phyloP scores from a whole-genome alignment of 2,888 invertebrate genomes.

The Seladonia tumulorum region DNA sequence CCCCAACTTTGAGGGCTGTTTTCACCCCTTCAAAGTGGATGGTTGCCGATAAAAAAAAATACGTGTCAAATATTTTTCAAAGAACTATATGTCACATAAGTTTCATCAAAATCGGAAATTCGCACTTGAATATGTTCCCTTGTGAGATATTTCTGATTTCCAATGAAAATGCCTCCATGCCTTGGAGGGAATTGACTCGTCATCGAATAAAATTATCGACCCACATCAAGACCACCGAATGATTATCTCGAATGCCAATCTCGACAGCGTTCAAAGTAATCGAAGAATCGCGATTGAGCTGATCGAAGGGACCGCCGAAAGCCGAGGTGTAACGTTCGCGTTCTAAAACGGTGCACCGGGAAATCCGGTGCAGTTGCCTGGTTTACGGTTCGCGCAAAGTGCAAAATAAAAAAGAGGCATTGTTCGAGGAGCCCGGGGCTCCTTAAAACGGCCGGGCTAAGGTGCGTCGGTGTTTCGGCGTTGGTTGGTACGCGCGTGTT shows the following conservation, averaged over 20 bases:
- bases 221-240: too few relatives aligned
- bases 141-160: too few relatives aligned
- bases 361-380: constrained; percentile 17
- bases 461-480: constrained; percentile 40
- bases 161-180: too few relatives aligned
- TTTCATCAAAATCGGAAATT: too few relatives aligned
- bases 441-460: constrained; percentile 18
- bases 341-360: constrained; percentile 4
- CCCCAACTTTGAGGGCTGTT: too few relatives aligned
- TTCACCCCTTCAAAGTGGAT: too few relatives aligned
- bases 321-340: neutral
- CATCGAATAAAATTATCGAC: too few relatives aligned
- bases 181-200: too few relatives aligned
- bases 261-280: neutral
- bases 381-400: constrained; percentile 4
- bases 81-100: too few relatives aligned
- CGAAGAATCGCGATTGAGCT: neutral
- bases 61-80: too few relatives aligned
- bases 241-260: neutral
- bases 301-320: neutral
- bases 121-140: too few relatives aligned
- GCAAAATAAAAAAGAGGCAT: constrained; percentile 29
- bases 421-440: neutral
- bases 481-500: constrained; percentile 55
- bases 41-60: too few relatives aligned